phyloP scores from a whole-genome alignment of 1,140 invertebrate genomes.

The Ceratosolen fusciceps region DNA sequence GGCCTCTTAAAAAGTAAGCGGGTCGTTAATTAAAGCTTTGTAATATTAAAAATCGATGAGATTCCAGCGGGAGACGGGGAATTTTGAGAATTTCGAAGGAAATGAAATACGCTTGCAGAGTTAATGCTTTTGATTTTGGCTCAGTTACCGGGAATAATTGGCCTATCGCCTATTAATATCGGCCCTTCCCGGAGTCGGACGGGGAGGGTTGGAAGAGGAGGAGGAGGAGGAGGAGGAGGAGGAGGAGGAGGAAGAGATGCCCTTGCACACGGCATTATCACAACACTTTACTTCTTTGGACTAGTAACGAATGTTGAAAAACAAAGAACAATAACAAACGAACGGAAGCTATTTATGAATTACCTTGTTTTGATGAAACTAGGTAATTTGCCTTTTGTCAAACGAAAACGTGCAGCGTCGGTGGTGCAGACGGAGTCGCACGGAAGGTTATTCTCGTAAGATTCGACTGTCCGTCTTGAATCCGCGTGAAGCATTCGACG shows the following conservation, averaged over 20 bases:
- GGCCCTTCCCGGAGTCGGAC: background rate
- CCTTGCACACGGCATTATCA: background rate
- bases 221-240: background rate
- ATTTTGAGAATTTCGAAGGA: constrained; percentile 5
- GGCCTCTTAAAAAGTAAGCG: too few relatives aligned
- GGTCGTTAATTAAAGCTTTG: background rate
- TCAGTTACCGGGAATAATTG: constrained; percentile 17
- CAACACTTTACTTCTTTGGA: background rate
- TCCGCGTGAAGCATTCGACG: too few relatives aligned
- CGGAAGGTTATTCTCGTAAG: background rate
- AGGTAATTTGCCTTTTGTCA: too few relatives aligned
- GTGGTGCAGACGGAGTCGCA: background rate
- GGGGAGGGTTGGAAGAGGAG: background rate
- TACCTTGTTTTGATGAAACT: background rate
- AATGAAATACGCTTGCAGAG: background rate
- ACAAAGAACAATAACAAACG: background rate
- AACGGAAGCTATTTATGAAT: background rate
- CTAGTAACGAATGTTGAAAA: background rate
- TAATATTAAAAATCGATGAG: background rate
- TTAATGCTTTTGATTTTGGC: constrained; percentile 19
- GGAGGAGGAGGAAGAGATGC: background rate
- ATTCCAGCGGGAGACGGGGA: background rate
- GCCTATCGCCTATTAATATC: background rate
- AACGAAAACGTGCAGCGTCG: too few relatives aligned
- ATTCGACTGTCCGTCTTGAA: background rate